Evolutionary conservation across 2,797 vertebrate species (phyloP).

Genomic region (Phoxinus dragarum): DNA sequence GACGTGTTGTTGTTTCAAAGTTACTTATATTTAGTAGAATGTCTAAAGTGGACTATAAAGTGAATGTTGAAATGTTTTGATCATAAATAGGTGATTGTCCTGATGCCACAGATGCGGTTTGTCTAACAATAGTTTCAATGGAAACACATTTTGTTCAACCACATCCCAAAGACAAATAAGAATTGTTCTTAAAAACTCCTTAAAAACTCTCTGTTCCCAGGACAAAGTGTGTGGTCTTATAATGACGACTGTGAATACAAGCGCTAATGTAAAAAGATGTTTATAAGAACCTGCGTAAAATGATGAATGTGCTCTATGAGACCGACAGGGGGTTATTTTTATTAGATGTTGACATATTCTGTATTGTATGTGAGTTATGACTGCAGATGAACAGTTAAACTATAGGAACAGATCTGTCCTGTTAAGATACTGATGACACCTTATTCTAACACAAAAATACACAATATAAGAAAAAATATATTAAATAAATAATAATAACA

Average conservation of each 20-base stretch:
- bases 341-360: slow-evolving; percentile 53
- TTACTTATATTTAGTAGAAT: neutral
- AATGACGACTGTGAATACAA: neutral
- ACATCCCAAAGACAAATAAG: slow-evolving; percentile 57
- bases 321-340: slow-evolving; percentile 63
- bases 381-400: slow-evolving; percentile 54
- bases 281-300: slow-evolving; percentile 64
- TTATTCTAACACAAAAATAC: neutral
- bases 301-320: slow-evolving; percentile 58
- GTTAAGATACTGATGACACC: neutral
- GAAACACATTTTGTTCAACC: slow-evolving; percentile 41
- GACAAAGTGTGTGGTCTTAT: slow-evolving; percentile 30
- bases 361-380: no score
- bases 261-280: slow-evolving; percentile 34
- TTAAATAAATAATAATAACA: neutral
- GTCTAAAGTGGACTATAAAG: neutral
- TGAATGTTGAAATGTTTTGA: neutral
- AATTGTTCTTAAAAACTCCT: slow-evolving; percentile 25
- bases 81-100: slow-evolving; percentile 6
- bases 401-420: slow-evolving; percentile 63
- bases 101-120: slow-evolving; percentile 21
- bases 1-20: neutral
- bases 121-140: slow-evolving; percentile 4
- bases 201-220: slow-evolving; percentile 2
- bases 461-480: no score